phyloP scores from a whole-genome alignment of 92 coral and sea anemone genomes.

The Meandrina meandrites region DNA sequence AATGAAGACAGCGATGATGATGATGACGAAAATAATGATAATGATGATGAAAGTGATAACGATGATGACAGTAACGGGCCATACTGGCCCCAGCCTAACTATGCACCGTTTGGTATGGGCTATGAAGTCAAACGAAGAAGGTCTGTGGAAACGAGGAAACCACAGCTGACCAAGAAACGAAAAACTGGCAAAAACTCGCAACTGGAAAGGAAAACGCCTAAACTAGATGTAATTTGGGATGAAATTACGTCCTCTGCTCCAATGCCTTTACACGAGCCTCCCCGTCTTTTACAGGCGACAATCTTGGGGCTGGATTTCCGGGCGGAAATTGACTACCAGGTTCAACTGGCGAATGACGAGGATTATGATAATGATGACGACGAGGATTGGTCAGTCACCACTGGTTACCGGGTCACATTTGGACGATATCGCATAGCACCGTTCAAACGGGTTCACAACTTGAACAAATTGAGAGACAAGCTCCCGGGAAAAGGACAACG shows the following conservation, averaged over 20 bases:
- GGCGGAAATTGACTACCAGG: slow-evolving; percentile 56
- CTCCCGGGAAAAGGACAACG: slow-evolving; percentile 17
- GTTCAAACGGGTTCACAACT: slow-evolving; percentile 5
- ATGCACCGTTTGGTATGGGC: slow-evolving; percentile 29
- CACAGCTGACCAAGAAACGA: background rate
- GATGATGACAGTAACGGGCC: slow-evolving; percentile 14
- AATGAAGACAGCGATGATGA: background rate
- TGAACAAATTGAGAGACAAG: slow-evolving; percentile 8
- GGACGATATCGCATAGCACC: slow-evolving; percentile 39
- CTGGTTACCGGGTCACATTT: slow-evolving; percentile 15
- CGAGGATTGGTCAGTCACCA: slow-evolving; percentile 13
- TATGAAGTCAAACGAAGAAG: slow-evolving; percentile 40
- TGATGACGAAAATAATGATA: slow-evolving; percentile 24
- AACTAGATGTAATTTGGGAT: slow-evolving; percentile 50
- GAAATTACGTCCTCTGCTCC: slow-evolving; percentile 46
- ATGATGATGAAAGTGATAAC: slow-evolving; percentile 24
- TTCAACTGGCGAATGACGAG: slow-evolving; percentile 22
- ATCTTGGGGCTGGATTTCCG: slow-evolving; percentile 48
- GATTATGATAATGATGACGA: slow-evolving; percentile 20
- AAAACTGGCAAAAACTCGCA: slow-evolving; percentile 3
- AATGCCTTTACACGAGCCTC: slow-evolving; percentile 25
- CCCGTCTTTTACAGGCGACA: slow-evolving; percentile 46
- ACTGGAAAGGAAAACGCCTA: background rate
- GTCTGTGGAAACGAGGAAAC: background rate
- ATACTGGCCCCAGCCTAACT: slow-evolving; percentile 20